These are phyloP conservation scores for Xylocampa areola DNA, from an alignment of 2,888 invertebrate species.

Conservation along the genomic window DNA sequence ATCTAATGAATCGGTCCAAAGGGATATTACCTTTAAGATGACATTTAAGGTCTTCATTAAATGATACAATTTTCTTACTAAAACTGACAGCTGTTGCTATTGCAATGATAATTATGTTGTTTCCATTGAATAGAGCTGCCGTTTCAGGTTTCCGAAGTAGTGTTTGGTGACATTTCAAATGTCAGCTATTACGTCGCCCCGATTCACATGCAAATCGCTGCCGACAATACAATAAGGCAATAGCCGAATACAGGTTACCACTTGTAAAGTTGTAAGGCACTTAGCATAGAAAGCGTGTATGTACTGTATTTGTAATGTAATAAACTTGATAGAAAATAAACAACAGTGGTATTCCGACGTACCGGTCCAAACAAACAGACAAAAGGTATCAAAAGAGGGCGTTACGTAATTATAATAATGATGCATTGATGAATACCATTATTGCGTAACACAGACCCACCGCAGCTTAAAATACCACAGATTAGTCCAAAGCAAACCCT, in stretches of 20 bases:
- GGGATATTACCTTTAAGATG: too few relatives aligned
- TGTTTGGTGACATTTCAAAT: slow-evolving; percentile 63
- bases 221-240: slow-evolving; percentile 68
- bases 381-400: slow-evolving; percentile 82
- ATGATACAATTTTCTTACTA: neutral
- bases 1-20: too few relatives aligned
- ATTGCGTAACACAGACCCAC: slow-evolving; percentile 71
- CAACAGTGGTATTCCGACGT: slow-evolving; percentile 68
- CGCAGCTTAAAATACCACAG: slow-evolving; percentile 61
- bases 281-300: slow-evolving; percentile 79
- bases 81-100: slow-evolving; percentile 16
- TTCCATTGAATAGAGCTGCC: slow-evolving; percentile 30
- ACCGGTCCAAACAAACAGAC: slow-evolving; percentile 72
- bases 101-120: slow-evolving; percentile 33
- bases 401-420: slow-evolving; percentile 79
- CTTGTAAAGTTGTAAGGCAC: slow-evolving; percentile 71
- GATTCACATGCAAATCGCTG: slow-evolving; percentile 71
- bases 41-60: too few relatives aligned
- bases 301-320: slow-evolving; percentile 67
- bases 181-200: slow-evolving; percentile 61
- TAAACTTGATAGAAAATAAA: slow-evolving; percentile 78
- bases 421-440: slow-evolving; percentile 69
- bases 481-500: slow-evolving; percentile 58
- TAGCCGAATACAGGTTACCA: slow-evolving; percentile 68
- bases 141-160: slow-evolving; percentile 50